Base-by-base conservation (phyloP, 2,113 vertebrate genomes). In the Nothocercus nigrocapillus region DNA sequence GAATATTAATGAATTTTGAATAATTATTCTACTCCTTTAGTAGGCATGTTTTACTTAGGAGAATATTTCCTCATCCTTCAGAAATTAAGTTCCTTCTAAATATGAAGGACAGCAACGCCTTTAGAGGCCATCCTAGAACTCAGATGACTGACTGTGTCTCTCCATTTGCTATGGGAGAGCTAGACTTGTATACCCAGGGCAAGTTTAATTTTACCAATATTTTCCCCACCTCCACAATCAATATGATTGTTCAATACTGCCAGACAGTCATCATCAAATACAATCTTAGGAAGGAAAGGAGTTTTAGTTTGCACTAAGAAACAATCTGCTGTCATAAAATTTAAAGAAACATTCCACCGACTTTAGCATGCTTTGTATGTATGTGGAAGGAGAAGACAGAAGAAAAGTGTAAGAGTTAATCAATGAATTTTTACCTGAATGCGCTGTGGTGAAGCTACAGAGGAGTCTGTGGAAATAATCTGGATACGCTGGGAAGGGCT, bases 401-500 rank as follows among this genome's bases (percentile, higher is more conserved):
- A 28, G 13, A 5, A 42, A 11, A 7, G 53, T 10, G 2, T 8
- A 64, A 32, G 4, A 44, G 53, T 27, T 42, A 42, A 28, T 45
- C 5, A 80, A 67, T 22, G 12, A 38, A 73, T 56, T 81, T 83
- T 79, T 97, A 99, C 99, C 98, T 99, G 99, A 98, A 99, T 99
- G 85, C 98, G 98, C 96, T 99, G 99, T 88, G 98, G 98, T 80
- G 98, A 98, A 90, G 98, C 94, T 95, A 98, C 98, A 34, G 98
- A 97, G 68, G 99, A 98, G 91, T 99, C 99, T 67, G 98, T 97
- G 72, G 99, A 99, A 97, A 99, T 98, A 88, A 99, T 98, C 97
- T 99, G 99, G 98, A 99, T 99, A 87, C 98, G 98, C 34, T 99
- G 99, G 58, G 98, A 99, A 97, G 99, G 99, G 98, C 98, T 98